Percentiles rank a stretch among this genome's conserved stretches.
phyloP scores from a whole-genome alignment of 2,888 invertebrate species.

The Vanessa cardui region DNA sequence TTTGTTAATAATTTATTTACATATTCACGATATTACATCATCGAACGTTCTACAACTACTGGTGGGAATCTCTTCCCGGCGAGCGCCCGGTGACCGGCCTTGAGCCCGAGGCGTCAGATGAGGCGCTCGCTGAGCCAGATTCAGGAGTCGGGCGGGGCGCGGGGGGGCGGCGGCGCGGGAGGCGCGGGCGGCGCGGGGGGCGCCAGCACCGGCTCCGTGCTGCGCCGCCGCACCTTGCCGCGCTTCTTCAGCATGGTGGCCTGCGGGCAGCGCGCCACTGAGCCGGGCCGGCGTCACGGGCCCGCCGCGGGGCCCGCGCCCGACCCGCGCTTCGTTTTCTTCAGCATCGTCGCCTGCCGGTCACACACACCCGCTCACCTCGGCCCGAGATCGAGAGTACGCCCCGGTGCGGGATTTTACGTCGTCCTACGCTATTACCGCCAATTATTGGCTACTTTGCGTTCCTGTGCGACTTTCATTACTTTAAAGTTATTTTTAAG shows the following conservation, averaged over 20 bases:
- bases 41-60: conserved; percentile 33
- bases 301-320: conserved; percentile 85
- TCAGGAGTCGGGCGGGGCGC: conserved; percentile 83
- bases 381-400: conserved; percentile 33
- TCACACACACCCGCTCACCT: conserved; percentile 61
- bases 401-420: conserved; percentile 29
- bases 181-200: conserved; percentile 65
- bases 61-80: conserved; percentile 48
- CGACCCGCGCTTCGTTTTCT: conserved; percentile 99
- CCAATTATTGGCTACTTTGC: not conserved
- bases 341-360: conserved; percentile 99
- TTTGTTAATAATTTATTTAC: conserved; percentile 65
- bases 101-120: conserved; percentile 83
- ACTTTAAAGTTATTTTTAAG: too few species aligned
- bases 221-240: conserved; percentile 97
- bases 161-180: conserved; percentile 68
- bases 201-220: conserved; percentile 89
- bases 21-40: conserved; percentile 40
- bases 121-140: conserved; percentile 89
- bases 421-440: conserved; percentile 31
- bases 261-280: conserved; percentile 84
- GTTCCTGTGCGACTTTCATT: too few species aligned
- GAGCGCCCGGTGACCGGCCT: conserved; percentile 67
- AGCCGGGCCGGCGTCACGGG: conserved; percentile 57
- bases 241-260: conserved; percentile 99